Evolutionary conservation across 2,113 vertebrate genomes (phyloP), one percentile per base, ranked within the genome.

Genomic region (human): DNA sequence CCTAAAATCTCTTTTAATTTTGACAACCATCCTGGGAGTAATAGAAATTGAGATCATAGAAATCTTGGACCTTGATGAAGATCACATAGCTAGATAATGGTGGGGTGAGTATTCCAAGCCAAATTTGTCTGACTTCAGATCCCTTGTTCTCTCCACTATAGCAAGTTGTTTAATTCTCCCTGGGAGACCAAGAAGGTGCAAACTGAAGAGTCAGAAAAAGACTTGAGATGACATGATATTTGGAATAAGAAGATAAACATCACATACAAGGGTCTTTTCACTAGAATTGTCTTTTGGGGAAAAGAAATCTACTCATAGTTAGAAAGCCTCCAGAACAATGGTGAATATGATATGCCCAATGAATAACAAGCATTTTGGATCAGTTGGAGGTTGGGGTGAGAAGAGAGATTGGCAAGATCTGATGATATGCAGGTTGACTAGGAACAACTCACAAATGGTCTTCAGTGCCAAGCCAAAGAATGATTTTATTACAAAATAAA

Each of bases 181-280:
- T 17, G 2, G 4, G 32, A 55, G 13, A 64, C 7, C 2, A 59
- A 59, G 32, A 22, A 18, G 5, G 22, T 22, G 25, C 64, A 48
- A 61, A 50, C 27, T 4, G 17, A 96, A 61, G 50, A 70, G 80
- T 85, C 9, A 73, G 45, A 25, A 97, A 93, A 23, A 48, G 13
- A 43, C 40, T 45, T 57, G 59, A 83, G 38, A 27, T 17, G 30
- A 64, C 8, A 45, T 17, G 13, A 48, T 16, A 2, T 55, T 90
- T 48, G 66, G 32, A 73, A 84, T 22, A 78, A 84, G 59, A 78
- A 79, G 40, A 79, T 45, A 59, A 6, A 1, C 3, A 2, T 89
- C 22, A 93, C 43, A 43, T 17, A 35, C 50, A 45, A 0, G 38
- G 23, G 6, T 80, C 43, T 45, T 64, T 52, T 97, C 14, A 25